Base-by-base conservation (phyloP, 2,113 vertebrate species). In the Upupa epops region DNA sequence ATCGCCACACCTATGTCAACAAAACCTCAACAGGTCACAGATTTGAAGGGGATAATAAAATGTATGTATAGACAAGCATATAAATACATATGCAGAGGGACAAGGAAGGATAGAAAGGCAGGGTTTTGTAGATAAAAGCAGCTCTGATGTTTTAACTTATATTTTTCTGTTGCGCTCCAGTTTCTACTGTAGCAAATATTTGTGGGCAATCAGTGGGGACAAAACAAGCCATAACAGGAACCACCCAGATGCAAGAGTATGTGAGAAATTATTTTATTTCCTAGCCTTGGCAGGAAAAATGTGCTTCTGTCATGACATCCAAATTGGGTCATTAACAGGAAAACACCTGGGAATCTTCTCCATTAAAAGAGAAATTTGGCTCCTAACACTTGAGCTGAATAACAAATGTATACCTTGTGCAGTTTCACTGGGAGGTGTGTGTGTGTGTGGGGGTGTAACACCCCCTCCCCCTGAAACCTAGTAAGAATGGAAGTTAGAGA, bases 21-120 rank as follows among this genome's bases (percentile, higher is more conserved):
- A 86, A 88, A 86, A 88, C 60, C 77, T 73, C 42, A 84, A 90
- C 92, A 83, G 31, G 32, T 90, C 65, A 56, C 40, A 72, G 73
- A 87, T 76, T 90, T 80, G 78, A 89, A 86, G 42, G 82, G 77
- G 32, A 65, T 66, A 86, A 86, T 75, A 86, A 90, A 77, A 88
- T 7, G 71, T 40, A 88, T 73, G 52, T 15, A 69, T 2, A 92
- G 83, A 69, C 63, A 85, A 22, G 54, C 25, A 61, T 28, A 88
- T 12, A 49, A 58, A 83, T 31, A 48, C 3, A 40, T 25, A 52
- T 5, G 19, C 18, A 55, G 14, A 36, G 34, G 65, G 15, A 16
- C 54, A 22, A 15, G 4, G 52, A 68, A 14, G 22, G n/a, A 58
- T 60, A 40, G 49, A 90, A 72, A 16, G 28, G 40, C 22, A 66